Base-by-base conservation (phyloP, 2,113 vertebrate genomes). In the Callorhinus ursinus region DNA sequence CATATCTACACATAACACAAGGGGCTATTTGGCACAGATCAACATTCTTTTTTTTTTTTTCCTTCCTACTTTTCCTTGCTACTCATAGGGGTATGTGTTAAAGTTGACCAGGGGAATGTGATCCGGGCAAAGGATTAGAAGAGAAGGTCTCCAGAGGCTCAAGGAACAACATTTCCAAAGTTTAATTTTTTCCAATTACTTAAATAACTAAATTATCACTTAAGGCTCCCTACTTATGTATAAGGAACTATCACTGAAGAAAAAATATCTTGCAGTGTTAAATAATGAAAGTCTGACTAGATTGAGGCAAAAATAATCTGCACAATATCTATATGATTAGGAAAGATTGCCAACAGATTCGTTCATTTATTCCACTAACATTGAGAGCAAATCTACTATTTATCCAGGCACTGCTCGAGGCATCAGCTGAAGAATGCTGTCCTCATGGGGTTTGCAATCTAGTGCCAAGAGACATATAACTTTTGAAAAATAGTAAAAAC, bases 171-270 rank as follows among this genome's bases (percentile, higher is more conserved):
- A 79, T 71, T 80, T 79, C 28, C 16, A 72, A 81, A 95, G 24
- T 79, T 21, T 74, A 53, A 67, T 11, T 76, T 95, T 14, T 61
- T 42, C 53, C 33, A 80, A 2, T 31, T 24, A 72, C 15, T 49
- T 26, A 88, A 96, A 96, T 61, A 49, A 76, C n/a, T 57, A 84
- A 57, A 93, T 49, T 65, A 39, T 59, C 77, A 81, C 22, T 57
- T 63, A 42, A 59, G 67, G 5, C 3, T 59, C n/a, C 33, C 11
- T 4, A 6, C 33, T 71, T 18, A 31, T 24, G 22, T 83, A 42
- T 31, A 81, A 92, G 39, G 19, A 63, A 11, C 36, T n/a, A 33
- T 95, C 14, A 61, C 19, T 39, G 28, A 88, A 79, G 21, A 39
- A 31, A 57, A 63, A 31, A 46, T 16, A 10, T 22, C 15, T 65